Base-by-base conservation (phyloP, 2,888 invertebrate genomes). In the Saturnia japonica region DNA sequence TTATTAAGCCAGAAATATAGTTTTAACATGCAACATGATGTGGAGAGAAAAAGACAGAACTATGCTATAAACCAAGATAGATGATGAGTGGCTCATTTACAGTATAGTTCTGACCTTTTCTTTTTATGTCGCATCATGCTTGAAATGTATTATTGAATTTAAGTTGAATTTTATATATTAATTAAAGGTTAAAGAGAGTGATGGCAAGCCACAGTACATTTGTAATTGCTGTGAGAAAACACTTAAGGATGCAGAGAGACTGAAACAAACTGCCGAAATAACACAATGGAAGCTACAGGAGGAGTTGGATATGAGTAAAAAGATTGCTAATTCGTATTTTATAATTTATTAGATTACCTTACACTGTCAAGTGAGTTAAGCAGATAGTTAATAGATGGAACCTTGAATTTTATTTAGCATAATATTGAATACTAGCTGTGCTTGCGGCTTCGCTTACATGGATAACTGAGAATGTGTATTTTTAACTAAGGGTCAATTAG, bases 221-320 rank as follows among this genome's bases (percentile, higher is more conserved):
- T 87, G 87, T 70, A 73, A 67, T 12, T 62, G 73, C 1, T 87
- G 82, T 73, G 80, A 76, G 67, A 70, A 1, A 7, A 78, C 73
- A 6, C 64, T 82, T 0, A 73, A 67, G 42, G 74, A 77, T 70
- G 78, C 79, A 1, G 73, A 73, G 1, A 68, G 73, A 67, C 75
- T 87, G 25, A 80, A 77, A 71, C 73, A 82, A 71, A 80, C 78
- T 22, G 81, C 81, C 6, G 77, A 82, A 54, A 73, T 74, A n/a
- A 78, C 82, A 11, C 81, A 85, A 34, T 85, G 86, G 85, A 77
- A 84, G 62, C 66, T 86, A 47, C 76, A 85, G 43, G 82, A 84
- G 67, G 86, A 86, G 70, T n/a, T 78, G 40, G 82, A 83, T 47
- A 76, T 85, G 74, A 72, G 85, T 85, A 75, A 62, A 25, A 16